Base-by-base conservation (phyloP, 2,888 invertebrate genomes). In the Erebia palarica region DNA sequence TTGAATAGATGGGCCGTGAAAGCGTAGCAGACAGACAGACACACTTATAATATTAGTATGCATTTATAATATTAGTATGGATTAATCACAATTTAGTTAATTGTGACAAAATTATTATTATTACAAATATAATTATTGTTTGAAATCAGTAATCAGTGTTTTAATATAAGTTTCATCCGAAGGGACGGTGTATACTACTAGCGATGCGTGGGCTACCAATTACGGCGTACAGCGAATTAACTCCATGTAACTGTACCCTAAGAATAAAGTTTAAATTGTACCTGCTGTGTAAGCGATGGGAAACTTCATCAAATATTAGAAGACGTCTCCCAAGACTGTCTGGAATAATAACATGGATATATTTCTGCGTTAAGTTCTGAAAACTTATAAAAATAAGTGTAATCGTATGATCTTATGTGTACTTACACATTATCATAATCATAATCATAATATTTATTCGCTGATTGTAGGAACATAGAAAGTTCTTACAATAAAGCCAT, bases 251-350 rank as follows among this genome's bases (percentile, higher is more conserved):
- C 44, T 60, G 16, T 61, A 61, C 44, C 16, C 61, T 44, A 61
- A 61, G 61, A 44, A 61, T 61, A 61, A 61, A 61, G 61, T 61
- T 61, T 60, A 47, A 61, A 61, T 61, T 61, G 61, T 47, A 61
- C 61, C 61, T 61, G 61, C 42, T 60, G 9, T 60, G 42, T 44
- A 16, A 61, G 61, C 61, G 61, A 16, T 61, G 44, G 42, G 18
- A 61, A 59, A 61, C 61, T 61, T 61, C 47, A 18, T 44, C 13
- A 47, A 61, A 61, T 55, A 44, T 18, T 11, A 47, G 18, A 9
- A 44, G 44, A 18, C 18, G 47, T 18, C 16, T 47, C 18, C 10
- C 1, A 11, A 47, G 61, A 44, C 47, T 18, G 11, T 44, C 18
- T 18, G 18, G 61, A 44, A 61, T 47, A 61, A 44, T 61, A 61